A percentile compares a stretch with the other conserved stretches of the same genome.
phyloP scores from a whole-genome alignment of 2,113 vertebrate genomes.

The Psilopogon haemacephalus region DNA sequence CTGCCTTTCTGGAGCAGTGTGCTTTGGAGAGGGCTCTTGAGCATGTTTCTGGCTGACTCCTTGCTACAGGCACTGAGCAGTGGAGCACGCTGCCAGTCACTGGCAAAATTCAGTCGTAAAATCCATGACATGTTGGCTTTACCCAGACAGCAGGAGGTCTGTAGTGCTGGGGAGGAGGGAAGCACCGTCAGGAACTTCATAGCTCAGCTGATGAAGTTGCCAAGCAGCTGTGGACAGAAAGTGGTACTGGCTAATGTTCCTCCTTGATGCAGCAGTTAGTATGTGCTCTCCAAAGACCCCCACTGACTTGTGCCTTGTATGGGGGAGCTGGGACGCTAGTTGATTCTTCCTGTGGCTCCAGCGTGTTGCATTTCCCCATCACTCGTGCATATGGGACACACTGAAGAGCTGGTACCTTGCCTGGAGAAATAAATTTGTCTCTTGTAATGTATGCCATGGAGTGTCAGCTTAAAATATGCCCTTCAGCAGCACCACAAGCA shows the following conservation, averaged over 20 bases:
- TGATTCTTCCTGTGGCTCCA: not conserved
- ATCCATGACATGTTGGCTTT: not conserved
- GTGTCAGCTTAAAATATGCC: rapidly evolving
- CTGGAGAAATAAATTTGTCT: not conserved
- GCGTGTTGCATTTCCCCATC: rapidly evolving
- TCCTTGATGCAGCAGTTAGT: not conserved
- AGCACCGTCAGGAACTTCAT: not conserved
- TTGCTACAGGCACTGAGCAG: not conserved
- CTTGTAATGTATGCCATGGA: rapidly evolving
- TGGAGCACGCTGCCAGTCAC: not conserved
- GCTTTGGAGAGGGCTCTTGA: not conserved
- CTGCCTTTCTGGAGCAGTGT: not conserved
- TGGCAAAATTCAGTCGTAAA: not conserved
- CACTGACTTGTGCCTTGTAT: not conserved
- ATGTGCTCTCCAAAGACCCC: not conserved
- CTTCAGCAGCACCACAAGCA: rapidly evolving
- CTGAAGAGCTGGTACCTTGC: not conserved
- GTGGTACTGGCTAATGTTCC: not conserved
- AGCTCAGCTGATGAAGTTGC: not conserved
- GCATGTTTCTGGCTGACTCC: not conserved
- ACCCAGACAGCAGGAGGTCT: not conserved
- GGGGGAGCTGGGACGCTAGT: rapidly evolving
- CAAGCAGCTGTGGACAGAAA: not conserved
- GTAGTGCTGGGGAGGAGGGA: not conserved
- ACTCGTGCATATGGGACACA: rapidly evolving